Evolutionary conservation across 35 echinoderm and acorn worm genomes (phyloP), one percentile per base, ranked within the genome.

Genomic region (Apostichopus californicus): DNA sequence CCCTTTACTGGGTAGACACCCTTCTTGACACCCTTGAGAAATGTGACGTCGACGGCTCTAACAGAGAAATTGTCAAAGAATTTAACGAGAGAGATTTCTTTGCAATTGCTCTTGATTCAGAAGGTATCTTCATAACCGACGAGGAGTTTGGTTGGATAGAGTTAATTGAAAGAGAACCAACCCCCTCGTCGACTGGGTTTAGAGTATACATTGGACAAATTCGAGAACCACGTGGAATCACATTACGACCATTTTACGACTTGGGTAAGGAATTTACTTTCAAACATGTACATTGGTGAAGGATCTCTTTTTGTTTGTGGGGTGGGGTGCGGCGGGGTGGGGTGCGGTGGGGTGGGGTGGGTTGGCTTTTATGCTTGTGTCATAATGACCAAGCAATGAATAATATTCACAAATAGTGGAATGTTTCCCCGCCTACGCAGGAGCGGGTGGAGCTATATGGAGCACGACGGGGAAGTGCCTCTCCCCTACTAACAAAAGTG

Each of bases 191-290:
- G 10, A 83, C 55, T 6, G 55, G 55, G 6, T 85, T 85, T 25
- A 56, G 55, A 12, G 81, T 85, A 58, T 5, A 58, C 14, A 3
- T 85, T 18, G 81, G 81, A 5, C 9, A 4, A 58, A 85, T 58
- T 85, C 12, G 81, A 58, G 55, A 85, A 85, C 81, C 81, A 6
- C 81, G 54, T 57, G 81, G 81, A 57, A 56, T 85, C 9, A 85
- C 81, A 22, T 85, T 85, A 85, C 81, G 81, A 6, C 81, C 81
- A 58, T 13, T 5, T 6, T 4, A 1, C 6, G 54, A 57, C 81
- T n/a, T 22, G 20, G 14, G 81, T 85, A 85, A 85, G 81, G 5
- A 54, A 60, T 60, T 60, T 2, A 77, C 73, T 13, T 77, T 77
- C 28, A 34, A 34, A 34, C 28, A 34, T 34, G 28, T 34, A 34